These are phyloP conservation scores for Melanerpes formicivorus DNA, from an alignment of 2,113 vertebrate genomes.

Conservation along the genomic window DNA sequence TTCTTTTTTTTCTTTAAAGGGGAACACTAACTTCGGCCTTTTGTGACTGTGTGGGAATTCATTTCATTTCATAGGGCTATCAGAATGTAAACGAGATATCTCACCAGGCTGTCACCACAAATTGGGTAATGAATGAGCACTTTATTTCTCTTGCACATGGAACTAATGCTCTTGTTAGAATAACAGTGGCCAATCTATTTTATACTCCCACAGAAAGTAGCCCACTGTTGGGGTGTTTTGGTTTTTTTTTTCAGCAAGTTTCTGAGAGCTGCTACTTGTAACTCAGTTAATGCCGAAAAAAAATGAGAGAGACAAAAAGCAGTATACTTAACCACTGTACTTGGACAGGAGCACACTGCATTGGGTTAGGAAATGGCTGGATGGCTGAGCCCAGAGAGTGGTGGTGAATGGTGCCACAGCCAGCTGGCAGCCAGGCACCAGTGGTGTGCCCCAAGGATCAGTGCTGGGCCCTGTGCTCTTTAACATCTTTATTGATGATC, in stretches of 20 bases:
- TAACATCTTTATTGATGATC: too few species aligned
- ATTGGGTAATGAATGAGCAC: slow-evolving; percentile 64
- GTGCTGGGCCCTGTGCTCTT: too few species aligned
- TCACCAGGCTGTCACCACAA: slow-evolving; percentile 18
- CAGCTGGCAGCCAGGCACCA: too few species aligned
- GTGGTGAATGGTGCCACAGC: too few species aligned
- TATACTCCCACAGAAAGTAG: slow-evolving; percentile 70
- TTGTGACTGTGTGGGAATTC: slow-evolving; percentile 42
- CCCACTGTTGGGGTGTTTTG: not conserved
- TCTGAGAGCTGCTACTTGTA: slow-evolving; percentile 36
- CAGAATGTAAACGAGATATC: slow-evolving; percentile 57
- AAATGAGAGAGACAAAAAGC: not conserved
- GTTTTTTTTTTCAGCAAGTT: not conserved
- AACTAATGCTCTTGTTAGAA: slow-evolving; percentile 31
- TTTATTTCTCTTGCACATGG: slow-evolving; percentile 57
- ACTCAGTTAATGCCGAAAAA: not conserved
- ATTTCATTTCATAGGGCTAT: slow-evolving; percentile 36
- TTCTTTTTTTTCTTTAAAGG: not conserved
- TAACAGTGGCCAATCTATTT: slow-evolving; percentile 62
- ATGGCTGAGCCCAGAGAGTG: too few species aligned
- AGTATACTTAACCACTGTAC: not conserved
- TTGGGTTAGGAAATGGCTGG: too few species aligned
- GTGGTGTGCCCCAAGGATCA: too few species aligned
- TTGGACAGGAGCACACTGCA: too few species aligned
- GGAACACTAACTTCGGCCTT: slow-evolving; percentile 59